Conservation (phyloP, 2,888 invertebrate genomes). For the Drosophila prostipennis region DNA sequence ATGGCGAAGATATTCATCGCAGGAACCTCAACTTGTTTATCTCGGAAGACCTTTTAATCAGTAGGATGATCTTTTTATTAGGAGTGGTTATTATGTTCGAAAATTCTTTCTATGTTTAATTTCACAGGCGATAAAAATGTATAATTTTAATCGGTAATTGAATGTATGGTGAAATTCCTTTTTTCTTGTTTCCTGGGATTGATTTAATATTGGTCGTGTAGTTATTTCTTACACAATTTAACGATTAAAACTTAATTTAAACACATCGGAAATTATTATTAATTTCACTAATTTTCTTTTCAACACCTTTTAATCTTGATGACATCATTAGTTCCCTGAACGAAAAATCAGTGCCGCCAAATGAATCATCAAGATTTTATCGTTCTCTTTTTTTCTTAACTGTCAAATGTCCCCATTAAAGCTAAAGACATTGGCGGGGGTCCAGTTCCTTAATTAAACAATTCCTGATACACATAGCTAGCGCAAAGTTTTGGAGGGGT, state of each 20-base stretch:
- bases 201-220: too few relatives aligned
- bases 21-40: slow-evolving; percentile 1
- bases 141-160: too few relatives aligned
- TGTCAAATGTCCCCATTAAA: slow-evolving; percentile 43
- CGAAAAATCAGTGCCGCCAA: slow-evolving; percentile 55
- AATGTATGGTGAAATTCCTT: too few relatives aligned
- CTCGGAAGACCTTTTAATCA: slow-evolving; percentile 1
- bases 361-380: slow-evolving; percentile 63
- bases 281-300: too few relatives aligned
- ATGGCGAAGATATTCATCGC: slow-evolving; percentile 57
- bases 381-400: slow-evolving; percentile 10
- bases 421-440: slow-evolving; percentile 35
- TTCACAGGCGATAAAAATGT: too few relatives aligned
- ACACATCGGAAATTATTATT: too few relatives aligned
- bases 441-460: slow-evolving; percentile 63
- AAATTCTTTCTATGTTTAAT: too few relatives aligned
- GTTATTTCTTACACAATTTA: too few relatives aligned
- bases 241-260: too few relatives aligned
- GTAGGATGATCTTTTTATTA: background rate
- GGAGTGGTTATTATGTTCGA: background rate
- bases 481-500: slow-evolving; percentile 45
- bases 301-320: background rate
- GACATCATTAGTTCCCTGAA: background rate
- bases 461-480: slow-evolving; percentile 39
- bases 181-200: too few relatives aligned